Conservation (phyloP, 2,113 vertebrate species). For the Edolisoma coerulescens region DNA sequence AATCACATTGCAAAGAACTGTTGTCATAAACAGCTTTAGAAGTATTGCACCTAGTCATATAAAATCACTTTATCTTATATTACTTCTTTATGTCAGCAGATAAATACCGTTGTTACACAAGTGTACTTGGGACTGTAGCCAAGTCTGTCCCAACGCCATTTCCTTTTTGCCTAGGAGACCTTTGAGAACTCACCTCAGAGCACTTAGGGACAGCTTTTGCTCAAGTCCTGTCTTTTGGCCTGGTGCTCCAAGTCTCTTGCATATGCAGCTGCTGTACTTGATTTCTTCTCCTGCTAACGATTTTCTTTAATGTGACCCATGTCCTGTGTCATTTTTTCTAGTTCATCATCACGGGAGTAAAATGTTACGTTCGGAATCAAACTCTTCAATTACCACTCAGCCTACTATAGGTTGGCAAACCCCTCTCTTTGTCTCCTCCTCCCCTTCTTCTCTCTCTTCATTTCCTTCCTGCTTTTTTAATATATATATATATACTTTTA, state of each 20-base stretch:
- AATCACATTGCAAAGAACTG: neutral
- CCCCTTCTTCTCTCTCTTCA: constrained; percentile 64
- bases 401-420: constrained; percentile 99
- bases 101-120: neutral
- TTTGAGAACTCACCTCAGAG: constrained; percentile 6
- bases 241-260: constrained; percentile 69
- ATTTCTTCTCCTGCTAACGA: constrained; percentile 81
- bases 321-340: constrained; percentile 93
- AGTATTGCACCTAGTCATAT: neutral
- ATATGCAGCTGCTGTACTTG: constrained; percentile 75
- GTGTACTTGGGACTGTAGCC: neutral
- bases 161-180: neutral
- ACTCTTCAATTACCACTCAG: constrained; percentile 99
- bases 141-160: neutral
- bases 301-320: constrained; percentile 84
- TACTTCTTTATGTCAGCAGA: constrained; percentile 52
- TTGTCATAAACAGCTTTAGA: neutral
- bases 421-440: constrained; percentile 85
- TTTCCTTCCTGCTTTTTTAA: constrained; percentile 60
- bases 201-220: constrained; percentile 34
- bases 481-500: constrained; percentile 62
- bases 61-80: neutral
- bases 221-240: constrained; percentile 61
- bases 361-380: constrained; percentile 99
- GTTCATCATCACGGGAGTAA: constrained; percentile 99